These are phyloP conservation scores for Periphyllus acericola DNA, from an alignment of 2,888 invertebrate species.

Conservation along the genomic window DNA sequence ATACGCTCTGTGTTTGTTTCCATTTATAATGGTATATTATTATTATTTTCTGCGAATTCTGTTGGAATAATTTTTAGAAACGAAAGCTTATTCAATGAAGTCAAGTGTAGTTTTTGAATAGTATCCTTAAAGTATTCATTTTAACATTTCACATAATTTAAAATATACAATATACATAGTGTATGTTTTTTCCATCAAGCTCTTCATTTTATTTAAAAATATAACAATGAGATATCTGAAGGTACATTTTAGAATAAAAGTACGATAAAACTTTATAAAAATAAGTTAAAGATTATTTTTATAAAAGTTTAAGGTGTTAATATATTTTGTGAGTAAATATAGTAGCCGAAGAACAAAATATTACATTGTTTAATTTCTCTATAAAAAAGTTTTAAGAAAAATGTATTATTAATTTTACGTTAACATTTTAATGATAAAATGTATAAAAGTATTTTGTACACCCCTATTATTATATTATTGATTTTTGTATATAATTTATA, in stretches of 20 bases:
- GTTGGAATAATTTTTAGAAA: slow-evolving; percentile 6
- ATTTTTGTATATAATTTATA: too few species aligned
- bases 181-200: background rate
- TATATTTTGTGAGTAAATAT: background rate
- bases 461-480: too few species aligned
- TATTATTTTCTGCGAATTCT: slow-evolving; percentile 11
- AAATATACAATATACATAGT: slow-evolving; percentile 23
- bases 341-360: background rate
- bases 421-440: background rate
- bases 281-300: background rate
- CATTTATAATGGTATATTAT: slow-evolving; percentile 44
- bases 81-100: slow-evolving; percentile 22
- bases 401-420: background rate
- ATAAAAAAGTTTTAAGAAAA: too few species aligned
- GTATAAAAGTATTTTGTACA: background rate
- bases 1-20: background rate
- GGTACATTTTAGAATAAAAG: background rate
- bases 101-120: slow-evolving; percentile 38
- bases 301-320: background rate
- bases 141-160: slow-evolving; percentile 38
- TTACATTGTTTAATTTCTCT: background rate
- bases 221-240: background rate
- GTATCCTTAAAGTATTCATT: slow-evolving; percentile 14
- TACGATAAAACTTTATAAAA: background rate
- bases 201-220: slow-evolving; percentile 12